Base-by-base conservation (phyloP, 2,888 invertebrate species). In the Euspilapteryx auroguttella region DNA sequence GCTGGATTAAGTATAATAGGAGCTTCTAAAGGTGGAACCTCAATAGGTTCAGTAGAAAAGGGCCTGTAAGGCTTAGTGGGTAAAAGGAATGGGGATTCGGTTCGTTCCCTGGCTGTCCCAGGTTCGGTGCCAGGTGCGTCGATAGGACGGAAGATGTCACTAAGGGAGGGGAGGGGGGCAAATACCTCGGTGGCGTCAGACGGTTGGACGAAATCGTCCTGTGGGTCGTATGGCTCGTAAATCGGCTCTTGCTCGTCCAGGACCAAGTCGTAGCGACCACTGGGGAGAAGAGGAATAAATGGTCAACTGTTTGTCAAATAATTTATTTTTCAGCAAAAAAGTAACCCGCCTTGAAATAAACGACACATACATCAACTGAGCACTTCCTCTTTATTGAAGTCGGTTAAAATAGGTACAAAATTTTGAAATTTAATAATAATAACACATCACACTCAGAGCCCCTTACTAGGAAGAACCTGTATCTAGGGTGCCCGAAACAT, bases 261-360 rank as follows among this genome's bases (percentile, higher is more conserved):
- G 25, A 66, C 62, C 38, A 63, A 64, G 44, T 68, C 66, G 63
- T 69, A 66, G 28, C 62, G 68, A 39, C 69, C 73, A 47, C 73
- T 73, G 58, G n/a, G n/a, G n/a, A n/a, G n/a, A n/a, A n/a, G n/a
- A n/a, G n/a, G n/a, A n/a, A n/a, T n/a, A n/a, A n/a, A n/a, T n/a
- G n/a, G n/a, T n/a, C n/a, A n/a, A n/a, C n/a, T n/a, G n/a, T n/a
- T n/a, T n/a, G n/a, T n/a, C n/a, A n/a, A n/a, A n/a, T n/a, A n/a
- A n/a, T n/a, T n/a, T n/a, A n/a, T n/a, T n/a, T n/a, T n/a, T n/a
- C n/a, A n/a, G n/a, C n/a, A n/a, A n/a, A n/a, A n/a, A n/a, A n/a
- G n/a, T n/a, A n/a, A n/a, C n/a, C n/a, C n/a, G n/a, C n/a, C n/a
- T n/a, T n/a, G n/a, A n/a, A n/a, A n/a, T n/a, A n/a, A n/a, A n/a